A percentile compares a stretch with the other conserved stretches of the same genome.
Conservation (phyloP, 2,888 invertebrate species). For the Hyposoter dolosus region DNA sequence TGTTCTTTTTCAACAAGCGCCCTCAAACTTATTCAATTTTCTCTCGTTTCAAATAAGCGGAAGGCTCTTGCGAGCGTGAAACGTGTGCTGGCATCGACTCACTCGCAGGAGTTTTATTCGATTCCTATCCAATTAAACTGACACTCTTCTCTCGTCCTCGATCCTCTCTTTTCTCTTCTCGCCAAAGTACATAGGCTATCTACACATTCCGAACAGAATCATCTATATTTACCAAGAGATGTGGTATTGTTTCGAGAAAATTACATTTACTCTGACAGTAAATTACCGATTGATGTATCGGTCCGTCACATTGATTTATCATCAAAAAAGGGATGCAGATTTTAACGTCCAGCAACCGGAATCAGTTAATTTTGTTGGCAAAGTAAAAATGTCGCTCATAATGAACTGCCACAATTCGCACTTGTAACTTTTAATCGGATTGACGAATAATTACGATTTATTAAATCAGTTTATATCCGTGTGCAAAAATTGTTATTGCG, state of each 20-base stretch:
- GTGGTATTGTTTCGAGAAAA: not conserved
- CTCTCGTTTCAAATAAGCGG: constrained; percentile 64
- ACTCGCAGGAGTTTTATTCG: constrained; percentile 64
- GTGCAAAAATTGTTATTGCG: not conserved
- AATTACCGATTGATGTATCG: constrained; percentile 16
- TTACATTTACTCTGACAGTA: constrained; percentile 3
- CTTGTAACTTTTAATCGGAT: not conserved
- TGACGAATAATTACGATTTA: not conserved
- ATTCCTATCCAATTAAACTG: constrained; percentile 72
- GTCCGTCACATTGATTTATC: not conserved
- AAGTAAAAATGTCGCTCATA: not conserved
- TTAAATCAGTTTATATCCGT: not conserved
- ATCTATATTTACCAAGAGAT: constrained; percentile 28
- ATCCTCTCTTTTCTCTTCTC: constrained; percentile 30
- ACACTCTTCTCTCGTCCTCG: constrained; percentile 55
- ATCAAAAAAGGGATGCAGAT: not conserved
- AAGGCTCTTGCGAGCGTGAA: constrained; percentile 45
- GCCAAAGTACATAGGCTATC: constrained; percentile 18
- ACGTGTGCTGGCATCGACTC: constrained; percentile 57
- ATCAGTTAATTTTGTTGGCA: not conserved
- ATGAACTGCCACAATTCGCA: not conserved
- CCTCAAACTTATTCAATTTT: constrained; percentile 68
- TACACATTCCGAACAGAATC: constrained; percentile 23
- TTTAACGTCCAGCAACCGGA: not conserved
- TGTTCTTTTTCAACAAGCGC: constrained; percentile 31